A percentile compares a stretch with the other conserved stretches of the same genome.
phyloP scores from a whole-genome alignment of 2,113 vertebrate genomes.

The Daphoenositta chrysoptera region DNA sequence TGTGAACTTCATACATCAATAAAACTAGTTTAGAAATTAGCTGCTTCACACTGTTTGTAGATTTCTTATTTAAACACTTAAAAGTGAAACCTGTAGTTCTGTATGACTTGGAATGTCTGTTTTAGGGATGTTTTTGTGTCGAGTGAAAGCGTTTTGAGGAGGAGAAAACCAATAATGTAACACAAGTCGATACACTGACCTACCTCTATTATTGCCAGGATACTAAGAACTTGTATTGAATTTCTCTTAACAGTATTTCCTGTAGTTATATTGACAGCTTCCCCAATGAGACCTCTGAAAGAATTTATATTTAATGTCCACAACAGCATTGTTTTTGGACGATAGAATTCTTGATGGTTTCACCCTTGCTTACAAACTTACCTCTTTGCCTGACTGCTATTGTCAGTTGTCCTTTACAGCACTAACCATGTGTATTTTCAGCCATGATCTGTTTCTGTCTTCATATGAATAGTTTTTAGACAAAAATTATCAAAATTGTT shows the following conservation, averaged over 20 bases:
- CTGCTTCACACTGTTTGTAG: background rate
- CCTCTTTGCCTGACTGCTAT: background rate
- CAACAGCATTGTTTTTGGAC: background rate
- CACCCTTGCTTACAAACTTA: background rate
- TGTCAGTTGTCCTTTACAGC: background rate
- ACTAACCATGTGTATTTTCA: background rate
- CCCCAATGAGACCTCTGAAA: background rate
- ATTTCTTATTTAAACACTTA: background rate
- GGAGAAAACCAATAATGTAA: background rate
- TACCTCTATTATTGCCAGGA: background rate
- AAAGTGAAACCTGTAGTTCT: background rate
- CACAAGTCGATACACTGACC: background rate
- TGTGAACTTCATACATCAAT: background rate
- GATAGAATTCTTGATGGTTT: background rate
- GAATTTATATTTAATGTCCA: background rate
- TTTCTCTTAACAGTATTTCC: background rate
- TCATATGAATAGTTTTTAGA: background rate
- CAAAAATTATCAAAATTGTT: background rate
- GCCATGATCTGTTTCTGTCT: background rate
- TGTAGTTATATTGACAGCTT: background rate
- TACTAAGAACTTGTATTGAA: background rate
- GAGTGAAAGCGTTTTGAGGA: background rate
- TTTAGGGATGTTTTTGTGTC: background rate
- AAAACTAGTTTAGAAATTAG: background rate
- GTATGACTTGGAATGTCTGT: background rate